phyloP scores from a whole-genome alignment of 1,140 invertebrate species.

The Heliconius hewitsoni region DNA sequence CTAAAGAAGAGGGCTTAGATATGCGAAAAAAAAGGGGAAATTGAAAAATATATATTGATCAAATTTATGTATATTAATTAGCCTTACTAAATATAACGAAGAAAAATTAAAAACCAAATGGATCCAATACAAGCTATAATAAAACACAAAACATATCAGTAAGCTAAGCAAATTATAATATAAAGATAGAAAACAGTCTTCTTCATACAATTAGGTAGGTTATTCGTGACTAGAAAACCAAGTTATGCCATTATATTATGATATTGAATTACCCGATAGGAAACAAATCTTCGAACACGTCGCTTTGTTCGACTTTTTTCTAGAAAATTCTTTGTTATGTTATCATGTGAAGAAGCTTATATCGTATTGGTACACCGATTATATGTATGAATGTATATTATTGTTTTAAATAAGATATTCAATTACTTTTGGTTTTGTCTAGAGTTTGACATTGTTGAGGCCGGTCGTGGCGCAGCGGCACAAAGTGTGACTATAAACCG shows the following conservation, averaged over 20 bases:
- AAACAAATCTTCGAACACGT: constrained; percentile 52
- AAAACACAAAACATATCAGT: background rate
- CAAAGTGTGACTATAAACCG: too few relatives aligned
- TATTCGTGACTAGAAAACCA: constrained; percentile 8
- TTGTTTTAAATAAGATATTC: too few relatives aligned
- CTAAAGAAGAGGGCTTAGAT: too few relatives aligned
- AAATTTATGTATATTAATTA: too few relatives aligned
- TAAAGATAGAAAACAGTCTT: background rate
- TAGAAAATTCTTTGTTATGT: constrained; percentile 60
- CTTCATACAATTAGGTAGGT: background rate
- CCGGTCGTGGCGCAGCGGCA: too few relatives aligned
- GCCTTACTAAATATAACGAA: too few relatives aligned
- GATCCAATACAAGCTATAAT: background rate
- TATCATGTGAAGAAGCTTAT: constrained; percentile 43
- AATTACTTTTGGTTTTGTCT: too few relatives aligned
- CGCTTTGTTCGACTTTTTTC: constrained; percentile 59
- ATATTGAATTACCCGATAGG: constrained; percentile 60
- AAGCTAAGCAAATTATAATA: background rate
- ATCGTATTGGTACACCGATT: background rate
- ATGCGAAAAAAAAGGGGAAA: too few relatives aligned
- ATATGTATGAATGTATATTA: too few relatives aligned
- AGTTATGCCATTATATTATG: constrained; percentile 36
- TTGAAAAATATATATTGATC: too few relatives aligned
- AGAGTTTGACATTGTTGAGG: too few relatives aligned
- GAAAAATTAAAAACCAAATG: too few relatives aligned